Conservation (phyloP, 2,797 vertebrate species). For the Semaprochilodus insignis region DNA sequence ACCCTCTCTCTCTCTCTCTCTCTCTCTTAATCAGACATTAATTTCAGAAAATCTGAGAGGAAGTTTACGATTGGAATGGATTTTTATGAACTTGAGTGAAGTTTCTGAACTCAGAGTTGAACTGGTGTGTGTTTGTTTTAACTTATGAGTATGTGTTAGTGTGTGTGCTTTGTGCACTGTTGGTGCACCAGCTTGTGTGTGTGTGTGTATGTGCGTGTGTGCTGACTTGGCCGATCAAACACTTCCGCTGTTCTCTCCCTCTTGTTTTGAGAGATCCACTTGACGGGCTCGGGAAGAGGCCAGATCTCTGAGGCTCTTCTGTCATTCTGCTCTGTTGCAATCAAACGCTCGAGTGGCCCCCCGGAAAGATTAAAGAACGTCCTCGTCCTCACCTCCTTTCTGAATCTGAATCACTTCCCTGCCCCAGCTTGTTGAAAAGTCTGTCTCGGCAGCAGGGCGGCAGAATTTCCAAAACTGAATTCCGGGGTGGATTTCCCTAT, state of each 20-base stretch:
- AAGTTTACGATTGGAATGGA: constrained; percentile 66
- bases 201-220: neutral
- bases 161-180: constrained; percentile 8
- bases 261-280: constrained; percentile 59
- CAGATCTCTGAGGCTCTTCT: constrained; percentile 60
- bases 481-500: neutral
- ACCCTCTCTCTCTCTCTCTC: constrained; percentile 66
- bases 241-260: constrained; percentile 24
- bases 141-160: neutral
- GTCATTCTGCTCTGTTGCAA: constrained; percentile 56
- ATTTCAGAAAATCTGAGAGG: constrained; percentile 70
- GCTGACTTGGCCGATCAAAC: constrained; percentile 44
- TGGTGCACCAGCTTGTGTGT: neutral
- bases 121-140: constrained; percentile 42
- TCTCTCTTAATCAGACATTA: constrained; percentile 63
- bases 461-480: neutral
- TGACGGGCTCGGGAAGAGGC: constrained; percentile 56
- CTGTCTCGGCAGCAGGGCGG: constrained; percentile 34
- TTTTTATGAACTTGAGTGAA: constrained; percentile 62
- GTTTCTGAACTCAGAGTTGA: constrained; percentile 55
- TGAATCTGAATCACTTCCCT: constrained; percentile 46
- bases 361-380: constrained; percentile 61
- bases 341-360: constrained; percentile 59
- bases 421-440: constrained; percentile 51
- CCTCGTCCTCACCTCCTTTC: constrained; percentile 54